phyloP scores from a whole-genome alignment of 2,113 vertebrate genomes.

The Petrocephalus microphthalmus region DNA sequence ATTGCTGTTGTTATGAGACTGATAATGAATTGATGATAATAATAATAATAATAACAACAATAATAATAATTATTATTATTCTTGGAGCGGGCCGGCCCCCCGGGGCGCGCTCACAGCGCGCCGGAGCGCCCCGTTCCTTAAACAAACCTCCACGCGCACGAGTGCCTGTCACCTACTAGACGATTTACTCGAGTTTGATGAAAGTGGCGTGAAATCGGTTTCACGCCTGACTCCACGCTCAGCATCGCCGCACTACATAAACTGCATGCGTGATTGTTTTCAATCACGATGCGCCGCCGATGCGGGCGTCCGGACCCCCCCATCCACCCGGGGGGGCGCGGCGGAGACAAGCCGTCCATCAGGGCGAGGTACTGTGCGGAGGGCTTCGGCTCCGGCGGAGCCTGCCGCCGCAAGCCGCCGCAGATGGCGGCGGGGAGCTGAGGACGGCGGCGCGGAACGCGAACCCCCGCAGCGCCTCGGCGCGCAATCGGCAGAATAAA shows the following conservation, averaged over 20 bases:
- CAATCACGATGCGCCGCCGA: constrained; percentile 24
- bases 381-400: background rate
- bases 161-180: constrained; percentile 14
- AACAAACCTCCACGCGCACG: background rate
- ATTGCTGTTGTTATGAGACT: background rate
- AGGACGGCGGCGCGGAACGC: background rate
- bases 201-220: constrained; percentile 32
- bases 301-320: background rate
- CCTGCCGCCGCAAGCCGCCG: background rate
- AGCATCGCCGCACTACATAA: constrained; percentile 8
- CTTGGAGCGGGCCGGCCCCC: background rate
- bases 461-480: background rate
- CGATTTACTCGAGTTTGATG: constrained; percentile 14
- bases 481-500: background rate
- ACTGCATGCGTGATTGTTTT: constrained; percentile 38
- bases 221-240: background rate
- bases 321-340: constrained; percentile 14
- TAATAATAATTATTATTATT: background rate
- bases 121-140: constrained; percentile 4
- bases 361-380: constrained; percentile 21
- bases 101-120: background rate
- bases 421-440: background rate
- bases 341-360: constrained; percentile 38
- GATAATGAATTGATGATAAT: too few species aligned
- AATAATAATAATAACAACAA: too few species aligned